These are phyloP conservation scores for Cyprinus carpio DNA, from an alignment of 2,113 vertebrate species.

Conservation along the genomic window DNA sequence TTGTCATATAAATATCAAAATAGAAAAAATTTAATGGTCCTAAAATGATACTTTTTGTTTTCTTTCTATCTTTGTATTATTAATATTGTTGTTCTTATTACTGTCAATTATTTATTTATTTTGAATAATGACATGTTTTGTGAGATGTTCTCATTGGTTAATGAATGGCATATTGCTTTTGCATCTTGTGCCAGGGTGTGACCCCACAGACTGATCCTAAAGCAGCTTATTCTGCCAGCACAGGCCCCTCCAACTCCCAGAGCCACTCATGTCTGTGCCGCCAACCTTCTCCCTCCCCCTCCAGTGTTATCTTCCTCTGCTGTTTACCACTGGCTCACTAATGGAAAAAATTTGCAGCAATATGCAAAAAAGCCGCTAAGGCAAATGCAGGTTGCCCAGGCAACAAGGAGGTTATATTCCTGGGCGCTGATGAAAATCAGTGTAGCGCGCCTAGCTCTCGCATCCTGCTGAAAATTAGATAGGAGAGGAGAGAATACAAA, in stretches of 20 bases:
- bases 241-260: not conserved
- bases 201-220: conserved; percentile 1
- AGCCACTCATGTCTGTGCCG: not conserved
- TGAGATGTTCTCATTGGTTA: not conserved
- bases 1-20: no score
- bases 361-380: conserved; percentile 56
- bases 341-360: conserved; percentile 52
- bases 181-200: not conserved
- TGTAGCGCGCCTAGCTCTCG: conserved; percentile 21
- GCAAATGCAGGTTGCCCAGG: conserved; percentile 58
- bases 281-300: conserved; percentile 13
- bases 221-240: not conserved
- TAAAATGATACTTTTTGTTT: no score
- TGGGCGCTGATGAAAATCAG: conserved; percentile 50
- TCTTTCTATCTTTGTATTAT: no score
- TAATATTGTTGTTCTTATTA: no score
- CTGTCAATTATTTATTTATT: no score
- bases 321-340: conserved; percentile 36
- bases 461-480: conserved; percentile 44
- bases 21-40: no score
- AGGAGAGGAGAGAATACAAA: conserved; percentile 32
- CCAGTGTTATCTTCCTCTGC: conserved; percentile 31
- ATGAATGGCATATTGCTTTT: not conserved
- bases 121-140: not conserved
- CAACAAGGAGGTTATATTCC: conserved; percentile 49